Conservation (phyloP, 2,888 invertebrate species). For the Drosophila sordidapex region DNA sequence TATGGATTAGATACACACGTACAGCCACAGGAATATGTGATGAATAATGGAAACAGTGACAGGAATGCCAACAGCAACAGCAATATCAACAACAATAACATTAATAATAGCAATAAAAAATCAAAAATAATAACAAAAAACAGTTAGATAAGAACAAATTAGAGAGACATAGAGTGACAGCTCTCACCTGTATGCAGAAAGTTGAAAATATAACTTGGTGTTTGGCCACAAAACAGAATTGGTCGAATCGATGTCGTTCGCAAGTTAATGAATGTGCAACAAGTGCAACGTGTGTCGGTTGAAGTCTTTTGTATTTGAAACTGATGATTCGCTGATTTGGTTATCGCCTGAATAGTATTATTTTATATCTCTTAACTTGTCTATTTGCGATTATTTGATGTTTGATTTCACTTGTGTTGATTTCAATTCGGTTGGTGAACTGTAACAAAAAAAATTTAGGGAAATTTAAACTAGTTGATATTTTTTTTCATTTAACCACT, state of each 20-base stretch:
- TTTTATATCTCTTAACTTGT: neutral
- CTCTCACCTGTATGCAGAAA: conserved; percentile 4
- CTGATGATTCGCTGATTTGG: neutral
- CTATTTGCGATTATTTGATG: neutral
- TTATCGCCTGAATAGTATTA: neutral
- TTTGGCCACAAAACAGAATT: neutral
- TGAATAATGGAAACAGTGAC: neutral
- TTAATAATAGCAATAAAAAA: neutral
- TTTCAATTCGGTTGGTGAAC: neutral
- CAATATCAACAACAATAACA: neutral
- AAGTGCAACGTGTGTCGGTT: neutral
- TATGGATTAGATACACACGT: neutral
- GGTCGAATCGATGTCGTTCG: neutral
- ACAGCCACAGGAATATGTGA: neutral
- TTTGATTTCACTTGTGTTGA: neutral
- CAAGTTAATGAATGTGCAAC: neutral
- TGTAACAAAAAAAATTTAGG: conserved; percentile 13
- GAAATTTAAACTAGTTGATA: neutral
- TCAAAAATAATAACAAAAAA: neutral
- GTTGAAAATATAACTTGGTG: too few relatives aligned
- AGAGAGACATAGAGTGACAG: neutral
- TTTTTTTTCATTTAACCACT: conserved; percentile 32
- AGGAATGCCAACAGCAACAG: neutral
- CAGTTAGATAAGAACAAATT: neutral
- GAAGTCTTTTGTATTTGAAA: conserved; percentile 3